Conservation (phyloP, 2,797 vertebrate genomes). For the Odontamblyopus lacepedii region DNA sequence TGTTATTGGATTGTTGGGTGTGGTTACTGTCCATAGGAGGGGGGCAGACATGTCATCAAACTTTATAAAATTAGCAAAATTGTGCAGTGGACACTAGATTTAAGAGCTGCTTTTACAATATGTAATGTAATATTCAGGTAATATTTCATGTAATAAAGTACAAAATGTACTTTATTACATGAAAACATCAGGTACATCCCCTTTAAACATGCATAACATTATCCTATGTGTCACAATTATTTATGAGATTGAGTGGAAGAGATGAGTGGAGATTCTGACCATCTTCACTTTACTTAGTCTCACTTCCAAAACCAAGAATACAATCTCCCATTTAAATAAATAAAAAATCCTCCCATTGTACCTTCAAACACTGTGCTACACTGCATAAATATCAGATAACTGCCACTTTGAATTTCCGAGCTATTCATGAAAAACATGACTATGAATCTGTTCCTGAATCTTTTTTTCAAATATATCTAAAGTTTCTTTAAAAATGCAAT, state of each 20-base stretch:
- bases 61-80: no score
- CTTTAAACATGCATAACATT: no score
- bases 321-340: constrained; percentile 6
- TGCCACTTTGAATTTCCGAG: constrained; percentile 3
- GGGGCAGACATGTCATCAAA: no score
- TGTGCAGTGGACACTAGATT: no score
- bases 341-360: not conserved
- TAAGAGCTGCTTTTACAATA: no score
- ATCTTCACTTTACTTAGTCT: not conserved
- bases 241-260: not conserved
- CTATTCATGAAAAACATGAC: constrained; percentile 6
- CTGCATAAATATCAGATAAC: constrained; percentile 10
- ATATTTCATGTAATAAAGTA: no score
- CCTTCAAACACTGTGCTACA: not conserved
- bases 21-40: no score
- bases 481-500: constrained; percentile 1
- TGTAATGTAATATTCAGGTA: no score
- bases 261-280: not conserved
- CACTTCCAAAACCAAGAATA: constrained; percentile 18
- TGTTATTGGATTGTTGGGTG: no score
- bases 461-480: constrained; percentile 6
- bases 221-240: no score
- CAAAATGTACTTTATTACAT: no score
- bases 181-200: no score
- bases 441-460: constrained; percentile 1